Base-by-base conservation (phyloP, 2,113 vertebrate species). In the Spizaetus ornatus region DNA sequence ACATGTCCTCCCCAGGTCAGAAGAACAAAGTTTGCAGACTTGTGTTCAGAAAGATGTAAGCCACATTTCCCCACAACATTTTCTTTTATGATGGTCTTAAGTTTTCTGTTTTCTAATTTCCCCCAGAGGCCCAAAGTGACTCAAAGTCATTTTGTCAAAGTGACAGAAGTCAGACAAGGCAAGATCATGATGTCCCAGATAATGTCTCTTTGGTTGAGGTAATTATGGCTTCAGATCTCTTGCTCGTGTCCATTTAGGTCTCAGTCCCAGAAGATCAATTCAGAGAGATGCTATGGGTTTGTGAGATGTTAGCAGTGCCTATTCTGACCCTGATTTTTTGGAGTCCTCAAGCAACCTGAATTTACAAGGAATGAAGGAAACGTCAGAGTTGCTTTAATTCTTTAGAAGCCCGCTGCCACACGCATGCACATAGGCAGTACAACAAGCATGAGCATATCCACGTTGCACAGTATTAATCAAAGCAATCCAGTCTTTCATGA, bases 141-240 rank as follows among this genome's bases (percentile, higher is more conserved):
- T 96, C 84, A 93, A 91, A 96, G 91, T 95, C 38, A 93, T 96
- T 97, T 93, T 95, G 78, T 95, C 84, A 82, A 91, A 91, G 61
- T 96, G 90, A 93, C 90, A 93, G 66, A 82, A 96, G 70, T 91
- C 95, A 97, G 89, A 58, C 81, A 52, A 94, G 78, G 87, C 52
- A 72, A 96, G 95, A 94, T 96, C 90, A 73, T 32, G 66, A 58
- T 96, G 95, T 93, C 93, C 87, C 87, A 97, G 84, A 94, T 95
- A 96, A 93, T 69, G 52, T 90, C 36, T 94, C 61, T 83, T 91
- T 53, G 36, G 61, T 26, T 91, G 88, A 97, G 61, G 88, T 91
- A 96, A 96, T 97, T 97, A 91, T 23, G 83, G 88, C 70, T 95
- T 92, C 80, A 95, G 48, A 89, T 86, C 61, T 91, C 94, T 93